These are phyloP conservation scores for Xestia rhomboidea DNA, from an alignment of 2,888 invertebrate genomes.

Conservation along the genomic window DNA sequence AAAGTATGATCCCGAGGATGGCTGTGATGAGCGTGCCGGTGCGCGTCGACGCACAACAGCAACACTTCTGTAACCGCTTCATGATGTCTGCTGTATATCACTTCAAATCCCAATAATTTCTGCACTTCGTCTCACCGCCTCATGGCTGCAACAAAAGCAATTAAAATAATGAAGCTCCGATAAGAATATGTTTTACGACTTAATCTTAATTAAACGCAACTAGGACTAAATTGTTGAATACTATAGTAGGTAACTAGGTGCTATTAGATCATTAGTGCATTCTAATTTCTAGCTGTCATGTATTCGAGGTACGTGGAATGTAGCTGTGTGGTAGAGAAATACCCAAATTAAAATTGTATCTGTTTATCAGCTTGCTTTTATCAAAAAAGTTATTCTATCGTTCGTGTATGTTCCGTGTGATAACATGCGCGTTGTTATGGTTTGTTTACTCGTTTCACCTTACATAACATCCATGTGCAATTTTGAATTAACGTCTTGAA, in stretches of 20 bases:
- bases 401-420: conserved; percentile 3
- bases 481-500: conserved; percentile 6
- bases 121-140: conserved; percentile 66
- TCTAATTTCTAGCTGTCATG: neutral
- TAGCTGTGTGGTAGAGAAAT: neutral
- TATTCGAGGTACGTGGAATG: neutral
- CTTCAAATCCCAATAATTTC: conserved; percentile 20
- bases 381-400: neutral
- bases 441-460: conserved; percentile 23
- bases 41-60: conserved; percentile 93
- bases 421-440: neutral
- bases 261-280: neutral
- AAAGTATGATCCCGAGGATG: conserved; percentile 93
- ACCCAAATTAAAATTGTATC: conserved; percentile 2
- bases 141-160: conserved; percentile 73
- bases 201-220: conserved; percentile 10
- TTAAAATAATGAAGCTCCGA: conserved; percentile 17
- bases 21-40: conserved; percentile 94
- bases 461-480: conserved; percentile 9
- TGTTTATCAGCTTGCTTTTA: conserved; percentile 8
- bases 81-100: conserved; percentile 70
- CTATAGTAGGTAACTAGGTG: conserved; percentile 1
- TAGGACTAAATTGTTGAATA: conserved; percentile 5
- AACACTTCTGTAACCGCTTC: conserved; percentile 92
- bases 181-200: conserved; percentile 11